These are phyloP conservation scores for Sebastes variabilis DNA, from an alignment of 2,797 vertebrate species.

Conservation along the genomic window DNA sequence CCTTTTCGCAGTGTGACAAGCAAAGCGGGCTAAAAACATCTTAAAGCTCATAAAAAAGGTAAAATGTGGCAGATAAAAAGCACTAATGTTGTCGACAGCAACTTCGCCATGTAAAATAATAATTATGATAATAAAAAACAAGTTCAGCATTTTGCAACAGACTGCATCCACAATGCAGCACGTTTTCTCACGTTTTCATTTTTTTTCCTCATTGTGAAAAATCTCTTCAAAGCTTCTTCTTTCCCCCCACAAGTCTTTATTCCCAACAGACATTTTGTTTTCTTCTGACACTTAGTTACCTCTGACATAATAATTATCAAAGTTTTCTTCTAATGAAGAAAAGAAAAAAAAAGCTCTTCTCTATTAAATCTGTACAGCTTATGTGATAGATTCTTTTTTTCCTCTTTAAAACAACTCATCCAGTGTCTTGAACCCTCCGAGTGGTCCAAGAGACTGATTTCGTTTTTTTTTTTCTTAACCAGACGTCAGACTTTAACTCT, in stretches of 20 bases:
- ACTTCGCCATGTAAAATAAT: conserved; percentile 89
- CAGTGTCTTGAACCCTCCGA: conserved; percentile 84
- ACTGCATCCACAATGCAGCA: conserved; percentile 90
- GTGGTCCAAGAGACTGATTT: conserved; percentile 82
- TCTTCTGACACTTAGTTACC: conserved; percentile 88
- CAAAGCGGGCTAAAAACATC: conserved; percentile 97
- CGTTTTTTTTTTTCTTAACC: conserved; percentile 68
- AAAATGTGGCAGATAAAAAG: conserved; percentile 97
- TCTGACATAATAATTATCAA: conserved; percentile 91
- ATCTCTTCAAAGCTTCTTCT: conserved; percentile 88
- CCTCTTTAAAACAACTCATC: conserved; percentile 83
- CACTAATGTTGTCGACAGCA: conserved; percentile 92
- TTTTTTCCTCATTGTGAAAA: conserved; percentile 86
- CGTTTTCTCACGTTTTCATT: conserved; percentile 74
- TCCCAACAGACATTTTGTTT: conserved; percentile 91
- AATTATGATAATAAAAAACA: conserved; percentile 80
- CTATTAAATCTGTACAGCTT: conserved; percentile 96
- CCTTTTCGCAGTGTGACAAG: conserved; percentile 95
- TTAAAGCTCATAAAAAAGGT: conserved; percentile 99
- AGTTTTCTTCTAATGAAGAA: conserved; percentile 96
- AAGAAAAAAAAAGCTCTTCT: conserved; percentile 85
- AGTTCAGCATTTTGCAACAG: conserved; percentile 89
- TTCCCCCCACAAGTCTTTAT: conserved; percentile 65
- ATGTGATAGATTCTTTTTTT: conserved; percentile 85
- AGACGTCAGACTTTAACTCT: conserved; percentile 90